These are phyloP conservation scores for Protosalanx chinensis DNA, from an alignment of 2,797 vertebrate genomes.

Conservation along the genomic window DNA sequence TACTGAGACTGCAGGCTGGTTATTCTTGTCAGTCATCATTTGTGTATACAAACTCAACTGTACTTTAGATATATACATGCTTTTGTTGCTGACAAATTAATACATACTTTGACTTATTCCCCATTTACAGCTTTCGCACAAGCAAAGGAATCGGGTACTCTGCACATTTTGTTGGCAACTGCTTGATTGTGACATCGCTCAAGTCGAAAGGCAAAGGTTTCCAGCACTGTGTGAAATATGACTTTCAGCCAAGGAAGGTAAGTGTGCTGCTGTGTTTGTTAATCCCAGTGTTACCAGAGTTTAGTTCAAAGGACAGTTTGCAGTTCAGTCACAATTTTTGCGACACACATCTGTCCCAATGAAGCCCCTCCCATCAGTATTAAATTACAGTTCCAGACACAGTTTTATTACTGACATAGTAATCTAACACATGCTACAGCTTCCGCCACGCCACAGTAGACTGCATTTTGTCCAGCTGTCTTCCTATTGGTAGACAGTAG, in stretches of 20 bases:
- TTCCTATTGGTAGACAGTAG: no score
- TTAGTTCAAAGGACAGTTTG: neutral
- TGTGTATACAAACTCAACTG: neutral
- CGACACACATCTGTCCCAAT: neutral
- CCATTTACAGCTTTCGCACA: conserved; percentile 87
- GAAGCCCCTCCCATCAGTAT: neutral
- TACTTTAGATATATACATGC: neutral
- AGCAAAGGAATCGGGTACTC: conserved; percentile 97
- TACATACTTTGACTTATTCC: conserved; percentile 21
- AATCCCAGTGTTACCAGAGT: no score
- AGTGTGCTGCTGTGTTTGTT: conserved; percentile 26
- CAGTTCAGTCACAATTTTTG: neutral
- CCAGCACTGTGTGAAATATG: conserved; percentile 97
- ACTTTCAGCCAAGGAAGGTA: conserved; percentile 98
- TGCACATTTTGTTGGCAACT: conserved; percentile 94
- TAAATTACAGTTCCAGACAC: neutral
- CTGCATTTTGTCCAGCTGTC: no score
- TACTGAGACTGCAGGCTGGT: neutral
- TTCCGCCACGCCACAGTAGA: neutral
- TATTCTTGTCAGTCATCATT: neutral
- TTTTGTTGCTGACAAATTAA: conserved; percentile 12
- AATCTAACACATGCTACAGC: neutral
- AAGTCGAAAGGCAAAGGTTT: conserved; percentile 98
- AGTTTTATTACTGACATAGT: neutral
- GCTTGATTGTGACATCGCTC: conserved; percentile 93